These are phyloP conservation scores for Taurulus bubalis DNA, from an alignment of 2,113 vertebrate genomes.

Conservation along the genomic window DNA sequence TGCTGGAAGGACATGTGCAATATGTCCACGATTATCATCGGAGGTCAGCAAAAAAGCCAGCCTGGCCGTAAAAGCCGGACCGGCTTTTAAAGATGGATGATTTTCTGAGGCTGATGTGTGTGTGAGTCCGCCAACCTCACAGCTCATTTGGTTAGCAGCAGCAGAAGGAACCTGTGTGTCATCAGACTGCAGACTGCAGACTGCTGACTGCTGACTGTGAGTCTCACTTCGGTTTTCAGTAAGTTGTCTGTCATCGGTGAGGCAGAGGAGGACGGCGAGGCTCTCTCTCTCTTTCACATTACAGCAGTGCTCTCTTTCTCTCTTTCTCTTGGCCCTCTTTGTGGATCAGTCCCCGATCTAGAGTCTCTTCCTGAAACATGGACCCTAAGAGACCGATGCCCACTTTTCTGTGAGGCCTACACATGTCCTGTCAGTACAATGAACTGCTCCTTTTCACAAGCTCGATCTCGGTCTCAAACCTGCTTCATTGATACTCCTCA, in stretches of 20 bases:
- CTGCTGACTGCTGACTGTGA: conserved; percentile 53
- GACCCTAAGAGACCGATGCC: not conserved
- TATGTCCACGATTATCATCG: conserved; percentile 34
- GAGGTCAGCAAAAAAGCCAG: conserved; percentile 33
- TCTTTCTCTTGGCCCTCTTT: conserved; percentile 11
- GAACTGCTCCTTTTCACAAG: conserved; percentile 34
- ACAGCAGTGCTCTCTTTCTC: conserved; percentile 23
- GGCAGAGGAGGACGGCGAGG: conserved; percentile 15
- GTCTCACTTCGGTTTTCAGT: conserved; percentile 56
- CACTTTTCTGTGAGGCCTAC: not conserved
- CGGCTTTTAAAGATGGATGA: conserved; percentile 38
- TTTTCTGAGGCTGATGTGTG: conserved; percentile 46
- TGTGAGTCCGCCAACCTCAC: conserved; percentile 9
- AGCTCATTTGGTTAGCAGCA: conserved; percentile 59
- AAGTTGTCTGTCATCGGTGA: conserved; percentile 55
- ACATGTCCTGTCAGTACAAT: conserved; percentile 15
- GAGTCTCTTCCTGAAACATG: conserved; percentile 8
- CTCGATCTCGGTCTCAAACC: conserved; percentile 13
- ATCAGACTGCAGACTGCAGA: conserved; percentile 58
- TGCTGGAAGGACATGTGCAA: conserved; percentile 17
- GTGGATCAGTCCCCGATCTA: conserved; percentile 26
- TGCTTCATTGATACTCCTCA: conserved; percentile 25
- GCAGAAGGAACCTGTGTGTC: conserved; percentile 70
- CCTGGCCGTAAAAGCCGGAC: conserved; percentile 32
- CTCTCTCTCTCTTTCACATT: conserved; percentile 35